phyloP scores from a whole-genome alignment of 2,797 vertebrate genomes.

The Staurois parvus region DNA sequence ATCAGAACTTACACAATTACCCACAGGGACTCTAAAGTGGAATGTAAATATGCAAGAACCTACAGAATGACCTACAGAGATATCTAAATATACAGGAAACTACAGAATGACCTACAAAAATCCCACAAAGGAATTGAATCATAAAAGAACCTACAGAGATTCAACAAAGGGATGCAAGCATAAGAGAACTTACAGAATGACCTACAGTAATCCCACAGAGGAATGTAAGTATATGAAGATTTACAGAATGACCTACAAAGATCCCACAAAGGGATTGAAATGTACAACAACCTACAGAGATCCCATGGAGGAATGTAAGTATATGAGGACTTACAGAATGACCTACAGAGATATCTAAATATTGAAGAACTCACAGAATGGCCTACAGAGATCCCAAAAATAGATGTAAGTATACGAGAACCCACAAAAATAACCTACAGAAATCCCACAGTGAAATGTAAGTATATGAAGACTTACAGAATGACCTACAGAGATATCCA shows the following conservation, averaged over 20 bases:
- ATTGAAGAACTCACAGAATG: background rate
- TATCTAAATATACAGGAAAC: no score
- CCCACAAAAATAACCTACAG: no score
- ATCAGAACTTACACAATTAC: background rate
- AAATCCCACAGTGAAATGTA: background rate
- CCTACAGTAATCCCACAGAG: no score
- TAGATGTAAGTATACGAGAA: background rate
- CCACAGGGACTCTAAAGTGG: background rate
- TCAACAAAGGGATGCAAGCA: no score
- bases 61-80: no score
- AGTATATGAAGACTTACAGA: background rate
- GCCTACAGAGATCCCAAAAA: background rate
- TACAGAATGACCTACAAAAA: no score
- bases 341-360: background rate
- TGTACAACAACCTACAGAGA: background rate
- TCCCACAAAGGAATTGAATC: no score
- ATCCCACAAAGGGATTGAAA: no score
- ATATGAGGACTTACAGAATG: background rate
- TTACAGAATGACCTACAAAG: no score
- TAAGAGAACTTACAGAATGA: no score
- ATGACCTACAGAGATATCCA: background rate
- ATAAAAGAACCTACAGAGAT: no score
- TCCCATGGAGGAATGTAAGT: background rate
- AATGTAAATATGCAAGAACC: background rate
- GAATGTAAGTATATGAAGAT: no score